Evolutionary conservation across 2,113 vertebrate species (phyloP).

Genomic region (Python bivittatus): DNA sequence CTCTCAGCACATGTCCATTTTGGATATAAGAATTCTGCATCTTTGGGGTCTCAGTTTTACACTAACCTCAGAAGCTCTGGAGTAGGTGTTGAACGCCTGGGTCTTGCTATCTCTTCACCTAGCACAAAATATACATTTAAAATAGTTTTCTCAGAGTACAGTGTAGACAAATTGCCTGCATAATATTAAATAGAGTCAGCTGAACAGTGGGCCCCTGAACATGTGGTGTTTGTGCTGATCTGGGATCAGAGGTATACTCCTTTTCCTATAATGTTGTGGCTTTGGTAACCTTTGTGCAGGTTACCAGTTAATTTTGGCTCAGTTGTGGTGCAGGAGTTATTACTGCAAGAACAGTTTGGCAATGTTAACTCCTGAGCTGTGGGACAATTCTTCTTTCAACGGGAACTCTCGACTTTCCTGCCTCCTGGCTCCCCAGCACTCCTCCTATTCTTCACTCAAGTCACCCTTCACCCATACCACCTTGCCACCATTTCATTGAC

Average conservation of each 20-base stretch:
- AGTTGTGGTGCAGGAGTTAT: neutral
- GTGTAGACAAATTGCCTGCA: neutral
- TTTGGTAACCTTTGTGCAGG: neutral
- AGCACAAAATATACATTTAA: slow-evolving; percentile 19
- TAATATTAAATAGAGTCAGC: neutral
- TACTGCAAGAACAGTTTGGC: neutral
- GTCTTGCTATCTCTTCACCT: slow-evolving; percentile 95
- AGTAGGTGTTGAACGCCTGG: slow-evolving; percentile 87
- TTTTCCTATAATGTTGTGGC: neutral
- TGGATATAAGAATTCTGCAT: neutral
- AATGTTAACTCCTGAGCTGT: neutral
- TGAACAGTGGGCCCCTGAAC: neutral
- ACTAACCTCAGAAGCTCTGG: slow-evolving; percentile 85
- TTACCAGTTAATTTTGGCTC: neutral
- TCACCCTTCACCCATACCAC: neutral
- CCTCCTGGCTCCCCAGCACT: neutral
- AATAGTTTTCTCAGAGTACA: neutral
- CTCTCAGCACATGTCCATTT: neutral
- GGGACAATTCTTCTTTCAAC: neutral
- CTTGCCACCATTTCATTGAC: neutral
- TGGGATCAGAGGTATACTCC: neutral
- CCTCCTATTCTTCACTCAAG: neutral
- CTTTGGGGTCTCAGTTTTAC: neutral
- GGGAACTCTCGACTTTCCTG: neutral
- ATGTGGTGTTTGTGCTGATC: neutral